Base-by-base conservation (phyloP, 1,140 invertebrate species). In the Holcopasites calliopsidis region DNA sequence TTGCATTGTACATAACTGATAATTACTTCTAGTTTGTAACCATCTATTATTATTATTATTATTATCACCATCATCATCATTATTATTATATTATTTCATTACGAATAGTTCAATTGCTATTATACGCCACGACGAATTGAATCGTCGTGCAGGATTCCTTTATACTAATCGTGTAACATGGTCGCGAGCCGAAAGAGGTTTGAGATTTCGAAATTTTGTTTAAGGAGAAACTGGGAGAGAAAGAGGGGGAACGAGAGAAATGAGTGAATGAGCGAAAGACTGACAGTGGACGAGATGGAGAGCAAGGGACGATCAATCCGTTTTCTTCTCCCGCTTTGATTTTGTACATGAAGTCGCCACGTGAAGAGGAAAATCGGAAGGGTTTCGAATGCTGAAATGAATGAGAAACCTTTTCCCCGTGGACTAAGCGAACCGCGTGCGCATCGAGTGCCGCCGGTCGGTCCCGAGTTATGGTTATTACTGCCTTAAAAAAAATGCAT, bases 1-100 rank as follows among this genome's bases (percentile, higher is more conserved):
- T 84, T 79, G 57, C 81, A 84, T 79, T 90, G 89, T 90, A 90
- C 62, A 90, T 88, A 90, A 90, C 82, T 89, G 83, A 74, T 79
- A 81, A 85, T 79, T 80, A 75, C 65, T 77, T 78, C 65, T 82
- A 78, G 78, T 71, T 79, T 57, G 55, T 66, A 71, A 76, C 47
- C 50, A 31, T 74, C 71, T 65, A 73, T 55, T 54, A 73, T 65
- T 52, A 52, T 52, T 66, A 66, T 50, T 61, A 60, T 23, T 58
- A 58, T 38, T 58, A 58, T 38, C 38, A 58, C 23, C 38, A 58
- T 42, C 18, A 60, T 60, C 42, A 60, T 40, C 23, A 62, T 47
- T 33, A 64, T 47, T 33, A 62, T 60, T 31, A 44, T 69, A 65
- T 78, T 44, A 79, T 72, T 65, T 75, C 60, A 61, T 75, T 60